These are phyloP conservation scores for Sphaeridia pumilis DNA, from an alignment of 2,888 invertebrate genomes.

Conservation along the genomic window DNA sequence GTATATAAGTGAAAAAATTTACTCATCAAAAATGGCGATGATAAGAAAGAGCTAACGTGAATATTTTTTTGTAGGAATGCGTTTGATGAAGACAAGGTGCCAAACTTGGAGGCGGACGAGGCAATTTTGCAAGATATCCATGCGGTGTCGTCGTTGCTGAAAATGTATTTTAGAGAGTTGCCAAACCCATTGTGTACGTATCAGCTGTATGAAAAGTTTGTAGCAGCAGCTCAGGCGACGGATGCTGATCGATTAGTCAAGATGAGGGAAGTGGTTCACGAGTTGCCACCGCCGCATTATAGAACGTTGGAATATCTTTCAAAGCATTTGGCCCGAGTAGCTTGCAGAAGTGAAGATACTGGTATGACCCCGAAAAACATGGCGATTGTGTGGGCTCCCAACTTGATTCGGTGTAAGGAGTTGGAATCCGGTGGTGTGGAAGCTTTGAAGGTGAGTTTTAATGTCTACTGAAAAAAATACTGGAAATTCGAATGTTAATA, in stretches of 20 bases:
- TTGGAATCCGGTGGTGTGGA: slow-evolving; percentile 72
- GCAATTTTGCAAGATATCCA: slow-evolving; percentile 85
- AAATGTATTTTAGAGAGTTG: slow-evolving; percentile 95
- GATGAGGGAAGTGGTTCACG: slow-evolving; percentile 81
- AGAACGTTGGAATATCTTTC: slow-evolving; percentile 89
- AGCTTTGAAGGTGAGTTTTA: slow-evolving; percentile 45
- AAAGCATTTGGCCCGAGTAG: slow-evolving; percentile 80
- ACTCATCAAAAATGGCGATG: too few relatives aligned
- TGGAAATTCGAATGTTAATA: neutral
- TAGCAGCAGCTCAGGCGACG: slow-evolving; percentile 67
- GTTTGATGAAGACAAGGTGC: slow-evolving; percentile 84
- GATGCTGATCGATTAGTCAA: slow-evolving; percentile 54
- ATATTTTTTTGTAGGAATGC: too few relatives aligned
- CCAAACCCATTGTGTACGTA: slow-evolving; percentile 97
- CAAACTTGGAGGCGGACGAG: slow-evolving; percentile 62
- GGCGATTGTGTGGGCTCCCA: slow-evolving; percentile 97
- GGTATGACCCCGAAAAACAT: slow-evolving; percentile 98
- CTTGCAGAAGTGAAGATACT: slow-evolving; percentile 70
- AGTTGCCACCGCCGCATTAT: slow-evolving; percentile 94
- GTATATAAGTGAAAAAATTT: too few relatives aligned
- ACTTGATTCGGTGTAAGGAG: slow-evolving; percentile 81
- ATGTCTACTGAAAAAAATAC: neutral
- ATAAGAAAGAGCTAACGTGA: too few relatives aligned
- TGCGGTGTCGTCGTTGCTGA: slow-evolving; percentile 86
- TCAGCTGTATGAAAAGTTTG: slow-evolving; percentile 90